Base-by-base conservation (phyloP, 1,140 invertebrate genomes). In the Drosophila mojavensis region DNA sequence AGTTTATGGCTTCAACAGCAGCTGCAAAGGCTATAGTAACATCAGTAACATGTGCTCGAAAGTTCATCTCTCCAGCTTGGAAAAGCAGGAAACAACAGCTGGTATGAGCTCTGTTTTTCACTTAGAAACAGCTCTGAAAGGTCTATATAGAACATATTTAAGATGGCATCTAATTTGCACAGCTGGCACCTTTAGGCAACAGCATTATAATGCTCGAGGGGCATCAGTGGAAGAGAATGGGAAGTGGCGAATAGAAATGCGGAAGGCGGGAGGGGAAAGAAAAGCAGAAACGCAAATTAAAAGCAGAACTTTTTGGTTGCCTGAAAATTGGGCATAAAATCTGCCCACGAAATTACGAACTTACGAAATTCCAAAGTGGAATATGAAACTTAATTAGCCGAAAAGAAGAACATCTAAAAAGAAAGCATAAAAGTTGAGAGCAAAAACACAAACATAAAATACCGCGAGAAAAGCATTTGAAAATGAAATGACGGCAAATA, bases 381-480 rank as follows among this genome's bases (percentile, higher is more conserved):
- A 63, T 70, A 50, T 56, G 41, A 26, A 55, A 56, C 51, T 50
- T 47, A 56, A 70, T 70, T 70, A 58, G 30, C 13, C 10, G 47
- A 58, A 66, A 47, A 15, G 50, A 50, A 53, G 15, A 65, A 24
- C 36, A 51, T 53, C 53, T 24, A 41, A 45, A 53, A 39, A 39
- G 33, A 39, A 39, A 39, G 36, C 36, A 39, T 39, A 39, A 39
- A 39, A 39, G 36, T 11, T 10, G 36, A 39, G 36, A 39, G 10
- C 36, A 11, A 11, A 39, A 39, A 39, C 36, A 11, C 9, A 39
- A 39, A 39, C 36, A 11, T 11, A 39, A 39, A 39, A 39, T 3
- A 39, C 36, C 2, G 10, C 36, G 36, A 11, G 36, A 56, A 56
- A 20, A 20, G 11, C 0, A 6, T 2, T 47, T 30, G 4, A 1